Evolutionary conservation across 1,140 invertebrate genomes (phyloP), one percentile per base, ranked within the genome.

Genomic region (Bombus pascuorum): DNA sequence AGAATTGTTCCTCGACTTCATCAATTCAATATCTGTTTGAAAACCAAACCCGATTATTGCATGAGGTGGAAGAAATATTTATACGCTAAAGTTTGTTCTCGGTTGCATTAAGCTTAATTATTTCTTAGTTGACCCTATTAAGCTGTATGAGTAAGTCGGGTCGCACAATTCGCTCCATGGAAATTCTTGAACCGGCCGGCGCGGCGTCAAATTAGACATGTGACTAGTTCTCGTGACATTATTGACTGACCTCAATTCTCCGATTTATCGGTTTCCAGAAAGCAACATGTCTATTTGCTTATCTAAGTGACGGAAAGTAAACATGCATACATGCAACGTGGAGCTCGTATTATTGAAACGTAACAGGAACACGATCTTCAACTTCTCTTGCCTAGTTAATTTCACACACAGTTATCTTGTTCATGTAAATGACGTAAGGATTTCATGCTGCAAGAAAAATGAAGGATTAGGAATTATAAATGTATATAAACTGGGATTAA

Each of bases 71-170:
- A 70, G 62, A 53, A 76, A 76, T 28, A 32, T 59, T 39, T 18
- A 28, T 73, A 57, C 32, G 3, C 34, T 66, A 75, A 83, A 78
- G 77, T 90, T 86, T 28, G 1, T 53, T 47, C 15, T 18, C 28
- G 15, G n/a, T n/a, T 65, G n/a, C 75, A 84, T 77, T 68, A 70
- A n/a, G 34, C 39, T 87, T 85, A 85, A 90, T 89, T 85, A 90
- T 81, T 62, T 76, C 42, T 44, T 39, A 77, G 47, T 85, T 90
- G 75, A 89, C 79, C 86, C 70, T 80, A 83, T 86, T 39, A 83
- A 87, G 12, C 6, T 66, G 34, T 47, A 65, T 15, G 59, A 72
- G 70, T 18, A 32, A 83, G 47, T 12, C 53, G 66, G 47, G 71
- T 62, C 47, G 47, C 25, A 65, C 77, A 68, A 73, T 81, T 86